A percentile compares a stretch with the other conserved stretches of the same genome.
Conservation (phyloP, 1,140 invertebrate species). For the Megathymus violae region DNA sequence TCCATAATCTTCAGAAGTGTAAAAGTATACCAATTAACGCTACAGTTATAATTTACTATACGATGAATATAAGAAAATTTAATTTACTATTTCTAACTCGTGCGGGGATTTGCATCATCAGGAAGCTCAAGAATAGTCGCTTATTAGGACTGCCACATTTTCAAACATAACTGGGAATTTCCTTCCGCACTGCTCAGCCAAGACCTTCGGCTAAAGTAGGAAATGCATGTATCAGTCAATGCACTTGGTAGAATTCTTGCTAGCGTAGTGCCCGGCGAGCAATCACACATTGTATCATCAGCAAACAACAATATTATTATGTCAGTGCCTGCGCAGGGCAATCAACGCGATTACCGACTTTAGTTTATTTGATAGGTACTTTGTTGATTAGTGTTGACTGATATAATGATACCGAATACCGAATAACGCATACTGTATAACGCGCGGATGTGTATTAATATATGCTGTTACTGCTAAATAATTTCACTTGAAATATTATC, state of each 20-base stretch:
- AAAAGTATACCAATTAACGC: too few species aligned
- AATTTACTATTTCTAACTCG: not conserved
- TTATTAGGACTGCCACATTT: conserved; percentile 16
- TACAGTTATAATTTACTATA: too few species aligned
- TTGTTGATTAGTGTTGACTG: not conserved
- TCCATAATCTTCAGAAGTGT: too few species aligned
- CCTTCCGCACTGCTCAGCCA: conserved; percentile 32
- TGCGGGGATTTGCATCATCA: not conserved
- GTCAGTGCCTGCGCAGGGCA: not conserved
- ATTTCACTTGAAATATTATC: not conserved
- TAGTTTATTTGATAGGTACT: not conserved
- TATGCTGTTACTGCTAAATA: not conserved
- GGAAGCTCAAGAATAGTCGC: not conserved
- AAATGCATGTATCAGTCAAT: not conserved
- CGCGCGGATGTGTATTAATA: not conserved
- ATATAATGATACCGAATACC: not conserved
- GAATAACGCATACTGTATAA: not conserved
- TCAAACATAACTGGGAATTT: conserved; percentile 13
- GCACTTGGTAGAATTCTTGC: conserved; percentile 1
- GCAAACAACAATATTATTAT: conserved; percentile 1
- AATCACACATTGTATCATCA: not conserved
- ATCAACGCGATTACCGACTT: not conserved
- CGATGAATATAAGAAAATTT: too few species aligned
- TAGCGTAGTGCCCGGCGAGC: not conserved
- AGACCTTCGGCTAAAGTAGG: conserved; percentile 25